Conservation (phyloP, 1,140 invertebrate genomes). For the Drosophila triauraria region DNA sequence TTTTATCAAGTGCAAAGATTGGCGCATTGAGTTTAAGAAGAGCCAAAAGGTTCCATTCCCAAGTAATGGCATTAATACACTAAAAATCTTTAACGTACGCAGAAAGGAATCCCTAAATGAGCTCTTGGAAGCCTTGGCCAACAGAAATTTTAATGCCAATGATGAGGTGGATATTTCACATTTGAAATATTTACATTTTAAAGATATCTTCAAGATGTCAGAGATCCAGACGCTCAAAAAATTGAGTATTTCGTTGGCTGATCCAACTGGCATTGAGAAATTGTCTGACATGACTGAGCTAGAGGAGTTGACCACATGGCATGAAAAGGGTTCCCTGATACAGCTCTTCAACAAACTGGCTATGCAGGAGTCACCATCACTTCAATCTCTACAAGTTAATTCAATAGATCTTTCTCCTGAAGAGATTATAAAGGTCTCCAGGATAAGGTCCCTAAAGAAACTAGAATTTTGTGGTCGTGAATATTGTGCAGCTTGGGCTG, state of each 20-base stretch:
- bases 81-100: too few species aligned
- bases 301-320: neutral
- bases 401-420: neutral
- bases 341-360: neutral
- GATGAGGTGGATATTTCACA: neutral
- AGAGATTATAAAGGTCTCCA: neutral
- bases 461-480: neutral
- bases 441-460: neutral
- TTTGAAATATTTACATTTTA: accelerated
- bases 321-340: neutral
- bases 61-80: too few species aligned
- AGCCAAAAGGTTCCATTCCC: too few species aligned
- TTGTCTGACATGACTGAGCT: neutral
- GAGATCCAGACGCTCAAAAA: neutral
- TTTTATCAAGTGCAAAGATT: neutral
- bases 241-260: neutral
- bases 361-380: neutral
- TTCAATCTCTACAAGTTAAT: neutral
- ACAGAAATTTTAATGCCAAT: neutral
- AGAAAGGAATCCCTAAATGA: too few species aligned
- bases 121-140: neutral
- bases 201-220: neutral
- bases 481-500: neutral
- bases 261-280: neutral
- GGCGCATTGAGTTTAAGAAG: neutral